Evolutionary conservation across 2,113 vertebrate species (phyloP).

Genomic region (Leptobrachium ailaonicum): DNA sequence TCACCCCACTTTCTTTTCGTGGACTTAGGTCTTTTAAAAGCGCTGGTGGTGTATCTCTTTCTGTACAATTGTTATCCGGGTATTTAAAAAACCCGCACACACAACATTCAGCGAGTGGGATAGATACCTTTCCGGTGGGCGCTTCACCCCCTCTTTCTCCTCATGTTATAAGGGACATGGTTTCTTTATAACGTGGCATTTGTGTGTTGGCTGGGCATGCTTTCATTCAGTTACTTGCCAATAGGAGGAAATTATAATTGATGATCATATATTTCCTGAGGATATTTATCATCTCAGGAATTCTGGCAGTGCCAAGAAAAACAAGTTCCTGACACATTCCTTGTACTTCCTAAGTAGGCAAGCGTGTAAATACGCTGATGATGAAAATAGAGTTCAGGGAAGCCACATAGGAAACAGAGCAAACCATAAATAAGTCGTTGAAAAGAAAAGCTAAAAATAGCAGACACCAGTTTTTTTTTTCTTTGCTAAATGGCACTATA

Average conservation of each 20-base stretch:
- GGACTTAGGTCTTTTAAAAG: no score
- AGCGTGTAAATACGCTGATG: conserved; percentile 61
- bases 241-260: conserved; percentile 58
- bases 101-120: no score
- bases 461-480: conserved; percentile 64
- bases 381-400: conserved; percentile 67
- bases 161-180: no score
- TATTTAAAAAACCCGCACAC: no score
- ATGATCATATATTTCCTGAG: conserved; percentile 56
- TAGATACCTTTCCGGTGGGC: no score
- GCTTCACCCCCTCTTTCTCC: no score
- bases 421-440: conserved; percentile 75
- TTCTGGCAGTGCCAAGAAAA: conserved; percentile 60
- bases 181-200: no score
- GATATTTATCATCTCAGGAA: conserved; percentile 66
- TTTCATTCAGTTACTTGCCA: conserved; percentile 11
- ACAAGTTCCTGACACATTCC: conserved; percentile 63
- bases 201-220: not conserved
- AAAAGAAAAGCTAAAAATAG: conserved; percentile 82
- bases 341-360: conserved; percentile 63
- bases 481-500: conserved; percentile 59
- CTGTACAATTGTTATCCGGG: no score
- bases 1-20: no score
- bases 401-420: conserved; percentile 72
- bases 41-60: no score